These are phyloP conservation scores for Ambastaia sidthimunki DNA, from an alignment of 2,797 vertebrate genomes.

Conservation along the genomic window DNA sequence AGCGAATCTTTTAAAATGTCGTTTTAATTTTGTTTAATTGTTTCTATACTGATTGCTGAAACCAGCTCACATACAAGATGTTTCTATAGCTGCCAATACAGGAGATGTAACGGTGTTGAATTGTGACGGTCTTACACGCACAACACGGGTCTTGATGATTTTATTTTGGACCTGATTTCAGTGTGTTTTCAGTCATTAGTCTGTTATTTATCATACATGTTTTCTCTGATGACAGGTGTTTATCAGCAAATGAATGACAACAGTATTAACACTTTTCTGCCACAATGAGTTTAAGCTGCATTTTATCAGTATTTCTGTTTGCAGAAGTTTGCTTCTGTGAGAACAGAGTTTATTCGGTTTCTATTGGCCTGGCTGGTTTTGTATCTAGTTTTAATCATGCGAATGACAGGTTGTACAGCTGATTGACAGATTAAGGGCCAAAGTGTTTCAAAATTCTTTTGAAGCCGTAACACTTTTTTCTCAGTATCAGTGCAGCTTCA, in stretches of 20 bases:
- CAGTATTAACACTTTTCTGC: conserved; percentile 12
- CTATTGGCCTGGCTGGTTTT: conserved; percentile 12
- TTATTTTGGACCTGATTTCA: background rate
- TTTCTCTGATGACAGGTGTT: conserved; percentile 39
- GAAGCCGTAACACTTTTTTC: background rate
- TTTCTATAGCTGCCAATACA: conserved; percentile 8
- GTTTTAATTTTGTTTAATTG: background rate
- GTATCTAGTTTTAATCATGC: background rate
- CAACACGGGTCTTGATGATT: background rate
- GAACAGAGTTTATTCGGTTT: conserved; percentile 28
- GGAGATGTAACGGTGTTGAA: background rate
- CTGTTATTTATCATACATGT: conserved; percentile 43
- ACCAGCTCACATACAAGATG: conserved; percentile 5
- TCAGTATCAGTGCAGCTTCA: background rate
- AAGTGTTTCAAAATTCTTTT: background rate
- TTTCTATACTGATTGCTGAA: conserved; percentile 19
- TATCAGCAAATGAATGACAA: conserved; percentile 43
- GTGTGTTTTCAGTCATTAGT: conserved; percentile 36
- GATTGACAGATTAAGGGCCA: conserved; percentile 13
- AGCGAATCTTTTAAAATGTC: too few species aligned
- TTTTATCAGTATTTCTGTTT: conserved; percentile 11
- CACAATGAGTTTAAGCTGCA: conserved; percentile 14
- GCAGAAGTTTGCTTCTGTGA: conserved; percentile 19
- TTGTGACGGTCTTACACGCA: background rate
- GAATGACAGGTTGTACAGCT: conserved; percentile 11